These are phyloP conservation scores for Ylistrum balloti DNA, from an alignment of 1,140 invertebrate genomes.

Conservation along the genomic window DNA sequence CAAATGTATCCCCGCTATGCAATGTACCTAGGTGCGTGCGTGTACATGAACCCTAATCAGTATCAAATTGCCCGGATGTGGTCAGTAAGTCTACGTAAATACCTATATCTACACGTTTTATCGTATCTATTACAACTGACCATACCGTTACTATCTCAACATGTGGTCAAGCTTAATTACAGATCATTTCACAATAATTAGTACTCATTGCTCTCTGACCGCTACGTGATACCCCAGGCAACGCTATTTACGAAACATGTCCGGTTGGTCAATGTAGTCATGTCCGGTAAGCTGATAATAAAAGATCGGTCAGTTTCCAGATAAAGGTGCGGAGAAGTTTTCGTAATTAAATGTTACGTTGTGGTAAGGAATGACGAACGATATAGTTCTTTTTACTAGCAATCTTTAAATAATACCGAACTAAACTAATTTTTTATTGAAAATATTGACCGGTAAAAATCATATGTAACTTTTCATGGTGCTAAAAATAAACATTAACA, in stretches of 20 bases:
- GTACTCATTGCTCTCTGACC: not conserved
- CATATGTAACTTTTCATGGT: no score
- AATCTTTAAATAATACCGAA: no score
- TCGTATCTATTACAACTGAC: not conserved
- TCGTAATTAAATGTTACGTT: no score
- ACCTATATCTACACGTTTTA: not conserved
- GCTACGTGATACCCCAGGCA: not conserved
- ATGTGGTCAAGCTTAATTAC: constrained; percentile 20
- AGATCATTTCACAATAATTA: not conserved
- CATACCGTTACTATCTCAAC: not conserved
- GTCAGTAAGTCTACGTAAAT: not conserved
- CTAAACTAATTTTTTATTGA: no score
- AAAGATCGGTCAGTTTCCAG: no score
- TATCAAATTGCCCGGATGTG: not conserved
- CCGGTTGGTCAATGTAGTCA: not conserved
- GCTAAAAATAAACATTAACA: no score
- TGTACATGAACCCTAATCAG: not conserved
- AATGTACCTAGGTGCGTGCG: not conserved
- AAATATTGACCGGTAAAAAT: no score
- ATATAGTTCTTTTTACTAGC: no score
- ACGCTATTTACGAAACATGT: not conserved
- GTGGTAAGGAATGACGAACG: no score
- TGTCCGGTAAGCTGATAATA: no score
- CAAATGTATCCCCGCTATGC: no score
- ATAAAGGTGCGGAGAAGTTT: no score